Evolutionary conservation across 1,140 invertebrate species (phyloP).

Genomic region (Rhopalosiphum maidis): DNA sequence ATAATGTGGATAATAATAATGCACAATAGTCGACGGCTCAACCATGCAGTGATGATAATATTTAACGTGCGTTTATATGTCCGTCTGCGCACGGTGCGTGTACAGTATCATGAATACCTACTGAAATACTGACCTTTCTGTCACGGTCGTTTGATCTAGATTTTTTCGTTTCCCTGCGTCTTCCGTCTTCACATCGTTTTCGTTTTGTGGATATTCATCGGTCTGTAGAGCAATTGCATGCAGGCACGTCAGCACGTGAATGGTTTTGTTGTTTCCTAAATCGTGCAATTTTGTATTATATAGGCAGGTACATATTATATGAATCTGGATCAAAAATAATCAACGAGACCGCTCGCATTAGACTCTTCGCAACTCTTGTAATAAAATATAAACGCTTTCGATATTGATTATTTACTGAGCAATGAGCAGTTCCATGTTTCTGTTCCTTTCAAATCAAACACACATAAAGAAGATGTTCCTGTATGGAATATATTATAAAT

Average conservation of each 20-base stretch:
- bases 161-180: background rate
- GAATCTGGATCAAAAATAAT: background rate
- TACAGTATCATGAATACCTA: background rate
- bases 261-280: background rate
- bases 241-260: background rate
- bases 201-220: slow-evolving; percentile 2
- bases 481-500: background rate
- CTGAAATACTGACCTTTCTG: slow-evolving; percentile 51
- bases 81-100: too few relatives aligned
- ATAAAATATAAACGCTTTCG: background rate
- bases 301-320: background rate
- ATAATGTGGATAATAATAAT: background rate
- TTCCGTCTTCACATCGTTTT: background rate
- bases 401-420: background rate
- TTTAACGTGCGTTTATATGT: background rate
- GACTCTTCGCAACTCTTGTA: background rate
- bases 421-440: background rate
- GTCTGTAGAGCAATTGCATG: background rate
- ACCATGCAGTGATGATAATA: background rate
- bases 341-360: background rate
- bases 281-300: background rate
- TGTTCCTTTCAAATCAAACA: background rate
- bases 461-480: background rate
- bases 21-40: background rate
- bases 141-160: slow-evolving; percentile 44